Evolutionary conservation across 2,113 vertebrate genomes (phyloP).

Genomic region (Dermatemys mawii): DNA sequence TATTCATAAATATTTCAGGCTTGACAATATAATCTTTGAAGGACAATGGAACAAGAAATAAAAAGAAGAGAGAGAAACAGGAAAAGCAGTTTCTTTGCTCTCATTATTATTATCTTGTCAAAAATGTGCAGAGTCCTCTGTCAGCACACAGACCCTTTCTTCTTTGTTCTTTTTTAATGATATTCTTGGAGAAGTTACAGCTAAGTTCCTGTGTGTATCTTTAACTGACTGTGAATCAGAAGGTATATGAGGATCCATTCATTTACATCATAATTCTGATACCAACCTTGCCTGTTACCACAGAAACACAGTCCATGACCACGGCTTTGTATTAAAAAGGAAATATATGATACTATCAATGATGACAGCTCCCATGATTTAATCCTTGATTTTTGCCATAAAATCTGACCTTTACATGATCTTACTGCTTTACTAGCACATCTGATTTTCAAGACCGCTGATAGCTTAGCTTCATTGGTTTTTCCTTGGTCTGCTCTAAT

Average conservation of each 20-base stretch:
- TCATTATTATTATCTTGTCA: slow-evolving; percentile 51
- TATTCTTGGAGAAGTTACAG: slow-evolving; percentile 33
- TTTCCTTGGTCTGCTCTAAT: slow-evolving; percentile 1
- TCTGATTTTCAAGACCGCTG: slow-evolving; percentile 42
- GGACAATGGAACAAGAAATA: background rate
- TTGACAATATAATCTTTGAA: background rate
- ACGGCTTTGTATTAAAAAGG: slow-evolving; percentile 41
- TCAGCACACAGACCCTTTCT: background rate
- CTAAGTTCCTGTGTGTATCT: slow-evolving; percentile 15
- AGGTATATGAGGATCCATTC: slow-evolving; percentile 37
- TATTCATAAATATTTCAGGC: slow-evolving; percentile 1
- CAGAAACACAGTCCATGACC: slow-evolving; percentile 54
- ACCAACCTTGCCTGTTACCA: slow-evolving; percentile 43
- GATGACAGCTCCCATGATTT: slow-evolving; percentile 49
- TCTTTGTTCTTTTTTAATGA: slow-evolving; percentile 61
- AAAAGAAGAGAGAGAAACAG: background rate
- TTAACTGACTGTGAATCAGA: slow-evolving; percentile 39
- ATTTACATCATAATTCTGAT: slow-evolving; percentile 60
- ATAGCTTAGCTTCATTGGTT: slow-evolving; percentile 38
- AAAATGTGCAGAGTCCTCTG: slow-evolving; percentile 14
- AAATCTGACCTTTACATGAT: slow-evolving; percentile 62
- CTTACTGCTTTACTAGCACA: slow-evolving; percentile 41
- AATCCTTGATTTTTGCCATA: slow-evolving; percentile 59
- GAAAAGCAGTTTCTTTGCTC: slow-evolving; percentile 11
- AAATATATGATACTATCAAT: slow-evolving; percentile 49